Conservation (phyloP, 2,888 invertebrate species). For the Melikaiella ostensackeni region DNA sequence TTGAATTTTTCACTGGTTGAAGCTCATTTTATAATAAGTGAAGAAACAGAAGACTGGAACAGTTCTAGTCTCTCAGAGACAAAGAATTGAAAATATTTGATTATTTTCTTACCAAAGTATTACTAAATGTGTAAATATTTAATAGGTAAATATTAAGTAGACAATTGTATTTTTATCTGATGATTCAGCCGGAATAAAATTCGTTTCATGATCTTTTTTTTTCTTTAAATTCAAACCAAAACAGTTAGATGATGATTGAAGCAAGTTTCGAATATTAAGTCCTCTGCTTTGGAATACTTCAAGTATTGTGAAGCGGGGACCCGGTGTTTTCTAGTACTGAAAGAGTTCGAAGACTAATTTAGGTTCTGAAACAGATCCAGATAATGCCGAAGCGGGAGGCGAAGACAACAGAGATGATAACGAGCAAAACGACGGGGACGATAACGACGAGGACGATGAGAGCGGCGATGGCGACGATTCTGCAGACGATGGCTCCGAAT, state of each 20-base stretch:
- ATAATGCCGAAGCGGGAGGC: constrained; percentile 61
- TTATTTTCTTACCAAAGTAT: not conserved
- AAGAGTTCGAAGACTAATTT: constrained; percentile 22
- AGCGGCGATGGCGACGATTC: constrained; percentile 69
- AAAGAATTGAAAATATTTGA: not conserved
- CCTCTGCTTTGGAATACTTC: not conserved
- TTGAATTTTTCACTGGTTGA: not conserved
- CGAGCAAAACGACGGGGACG: constrained; percentile 63
- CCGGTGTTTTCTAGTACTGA: not conserved
- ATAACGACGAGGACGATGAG: constrained; percentile 68
- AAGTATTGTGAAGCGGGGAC: not conserved
- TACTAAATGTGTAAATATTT: not conserved
- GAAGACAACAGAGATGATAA: constrained; percentile 64
- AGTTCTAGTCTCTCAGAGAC: not conserved
- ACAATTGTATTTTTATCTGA: not conserved
- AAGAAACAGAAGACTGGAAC: not conserved
- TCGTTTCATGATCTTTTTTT: not conserved
- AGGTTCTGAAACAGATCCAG: constrained; percentile 54
- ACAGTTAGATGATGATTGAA: not conserved
- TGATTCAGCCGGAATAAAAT: not conserved
- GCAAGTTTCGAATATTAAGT: not conserved
- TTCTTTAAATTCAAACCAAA: not conserved
- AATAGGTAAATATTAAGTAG: not conserved
- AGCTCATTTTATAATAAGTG: not conserved
- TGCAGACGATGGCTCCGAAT: constrained; percentile 66